Evolutionary conservation across 2,797 vertebrate genomes (phyloP).

Genomic region (Salmo trutta): DNA sequence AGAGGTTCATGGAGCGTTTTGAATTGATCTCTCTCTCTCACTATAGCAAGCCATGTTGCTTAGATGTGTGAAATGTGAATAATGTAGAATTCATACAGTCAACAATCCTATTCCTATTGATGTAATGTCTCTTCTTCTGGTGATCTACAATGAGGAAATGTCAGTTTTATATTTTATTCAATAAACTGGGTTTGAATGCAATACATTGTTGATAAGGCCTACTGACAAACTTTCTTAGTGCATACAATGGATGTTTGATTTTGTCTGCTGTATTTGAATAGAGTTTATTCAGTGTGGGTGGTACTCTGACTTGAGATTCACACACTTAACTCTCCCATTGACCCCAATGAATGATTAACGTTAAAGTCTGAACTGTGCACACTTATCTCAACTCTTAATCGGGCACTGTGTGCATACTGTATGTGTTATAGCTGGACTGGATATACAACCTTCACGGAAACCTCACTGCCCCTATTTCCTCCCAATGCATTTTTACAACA

Average conservation of each 20-base stretch:
- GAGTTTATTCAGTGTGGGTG: too few relatives aligned
- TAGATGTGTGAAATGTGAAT: not conserved
- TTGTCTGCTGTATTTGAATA: too few relatives aligned
- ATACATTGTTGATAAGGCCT: not conserved
- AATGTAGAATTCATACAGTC: too few relatives aligned
- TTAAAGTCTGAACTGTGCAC: too few relatives aligned
- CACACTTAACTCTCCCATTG: too few relatives aligned
- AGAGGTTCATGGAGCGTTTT: slow-evolving; percentile 15
- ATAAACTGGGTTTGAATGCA: not conserved
- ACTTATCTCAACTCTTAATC: too few relatives aligned
- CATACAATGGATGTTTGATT: too few relatives aligned
- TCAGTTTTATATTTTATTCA: not conserved
- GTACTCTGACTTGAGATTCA: too few relatives aligned
- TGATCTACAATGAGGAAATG: not conserved
- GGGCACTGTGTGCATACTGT: not conserved
- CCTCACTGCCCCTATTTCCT: not conserved
- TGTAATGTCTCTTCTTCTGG: not conserved
- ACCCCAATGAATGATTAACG: too few relatives aligned
- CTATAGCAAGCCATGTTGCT: not conserved
- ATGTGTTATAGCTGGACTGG: not conserved
- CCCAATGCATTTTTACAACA: not conserved
- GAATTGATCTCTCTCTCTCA: not conserved
- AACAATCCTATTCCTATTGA: too few relatives aligned
- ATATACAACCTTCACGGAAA: not conserved
- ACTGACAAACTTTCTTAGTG: too few relatives aligned